Conservation (phyloP, 2,888 invertebrate genomes). For the Cerceris rybyensis region DNA sequence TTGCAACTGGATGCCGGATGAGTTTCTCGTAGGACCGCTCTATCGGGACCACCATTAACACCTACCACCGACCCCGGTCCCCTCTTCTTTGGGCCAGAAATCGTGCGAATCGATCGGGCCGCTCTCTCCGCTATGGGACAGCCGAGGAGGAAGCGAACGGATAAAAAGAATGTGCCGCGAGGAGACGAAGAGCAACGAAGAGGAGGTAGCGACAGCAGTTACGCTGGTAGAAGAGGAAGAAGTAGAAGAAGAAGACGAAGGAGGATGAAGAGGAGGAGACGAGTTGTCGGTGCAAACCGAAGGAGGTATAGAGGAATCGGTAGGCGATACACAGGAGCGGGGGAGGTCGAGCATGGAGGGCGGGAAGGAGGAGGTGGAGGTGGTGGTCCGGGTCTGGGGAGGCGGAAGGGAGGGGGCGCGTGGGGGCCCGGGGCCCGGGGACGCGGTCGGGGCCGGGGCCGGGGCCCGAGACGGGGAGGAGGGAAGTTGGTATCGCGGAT, state of each 20-base stretch:
- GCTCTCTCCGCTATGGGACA: slow-evolving; percentile 53
- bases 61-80: slow-evolving; percentile 22
- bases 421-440: slow-evolving; percentile 48
- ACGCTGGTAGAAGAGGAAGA: slow-evolving; percentile 37
- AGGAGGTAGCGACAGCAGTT: slow-evolving; percentile 38
- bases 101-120: slow-evolving; percentile 63
- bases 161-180: slow-evolving; percentile 51
- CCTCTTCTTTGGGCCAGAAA: slow-evolving; percentile 54
- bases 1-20: neutral
- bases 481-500: slow-evolving; percentile 81
- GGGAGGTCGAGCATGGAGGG: slow-evolving; percentile 65
- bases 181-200: neutral
- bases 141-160: slow-evolving; percentile 57
- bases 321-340: slow-evolving; percentile 76
- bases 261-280: slow-evolving; percentile 22
- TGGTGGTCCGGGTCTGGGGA: slow-evolving; percentile 51
- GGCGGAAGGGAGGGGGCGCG: slow-evolving; percentile 45
- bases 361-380: slow-evolving; percentile 36
- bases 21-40: neutral
- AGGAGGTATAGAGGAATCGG: slow-evolving; percentile 74
- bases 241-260: slow-evolving; percentile 22
- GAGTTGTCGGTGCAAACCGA: slow-evolving; percentile 66
- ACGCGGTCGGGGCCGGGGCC: slow-evolving; percentile 20
- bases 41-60: slow-evolving; percentile 12
- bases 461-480: slow-evolving; percentile 57